Evolutionary conservation across 2,113 vertebrate genomes (phyloP), one percentile per base, ranked within the genome.

Genomic region (Percopsis transmontana): DNA sequence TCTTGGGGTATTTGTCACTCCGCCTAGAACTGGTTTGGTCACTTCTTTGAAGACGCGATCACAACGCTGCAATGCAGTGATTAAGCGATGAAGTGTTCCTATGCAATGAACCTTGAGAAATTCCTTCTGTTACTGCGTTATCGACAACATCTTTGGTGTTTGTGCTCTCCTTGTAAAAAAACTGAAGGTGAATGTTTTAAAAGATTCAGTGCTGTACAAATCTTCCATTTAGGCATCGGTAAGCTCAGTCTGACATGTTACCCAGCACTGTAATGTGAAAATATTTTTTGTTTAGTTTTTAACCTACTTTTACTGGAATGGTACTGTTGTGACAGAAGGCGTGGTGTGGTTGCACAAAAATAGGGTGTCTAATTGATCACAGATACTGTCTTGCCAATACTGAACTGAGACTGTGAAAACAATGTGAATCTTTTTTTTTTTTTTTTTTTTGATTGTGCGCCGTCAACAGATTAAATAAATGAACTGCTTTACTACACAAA

Each of bases 11-110:
- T 65, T 33, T 76, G 68, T 65, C 67, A 66, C 48, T 66, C 66
- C 63, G 38, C 68, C 58, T 62, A 68, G 57, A 85, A 85, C 84
- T 74, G 60, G 84, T 78, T 60, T 2, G 70, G 72, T 53, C 72
- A 53, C 60, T 81, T 77, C 73, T 70, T 45, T 62, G 2, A 2
- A 54, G 55, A 19, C 1, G 27, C 1, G 4, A 24, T 20, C 73
- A 62, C 39, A 12, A 47, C 21, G 66, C 50, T 65, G 62, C 81
- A 78, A 60, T 74, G 62, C 71, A 16, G 42, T 16, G 12, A 12
- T 45, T 45, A 7, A 33, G 7, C 27, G 7, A 3, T 33, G 42
- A 2, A 14, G 7, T 44, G 11, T 12, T 19, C 55, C 65, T 55
- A 58, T 58, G 60, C 12, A 51, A 2, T 38, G 9, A 44, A 62